These are phyloP conservation scores for Leistus spinibarbis DNA, from an alignment of 2,888 invertebrate genomes.

Conservation along the genomic window DNA sequence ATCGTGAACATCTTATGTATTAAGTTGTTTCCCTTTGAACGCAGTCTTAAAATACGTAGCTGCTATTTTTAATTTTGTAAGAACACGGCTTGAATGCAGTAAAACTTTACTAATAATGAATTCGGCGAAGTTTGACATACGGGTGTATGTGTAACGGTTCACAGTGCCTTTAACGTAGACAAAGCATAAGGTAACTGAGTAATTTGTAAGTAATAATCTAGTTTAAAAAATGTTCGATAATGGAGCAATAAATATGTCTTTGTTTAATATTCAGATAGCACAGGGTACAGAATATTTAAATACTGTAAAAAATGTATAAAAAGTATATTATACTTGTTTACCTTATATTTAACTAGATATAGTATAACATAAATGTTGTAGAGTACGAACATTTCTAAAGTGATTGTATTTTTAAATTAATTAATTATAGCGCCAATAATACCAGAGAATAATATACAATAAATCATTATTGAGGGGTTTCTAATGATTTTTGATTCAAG, in stretches of 20 bases:
- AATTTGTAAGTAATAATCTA: background rate
- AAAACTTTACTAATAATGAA: too few relatives aligned
- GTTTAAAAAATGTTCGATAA: background rate
- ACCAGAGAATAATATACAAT: background rate
- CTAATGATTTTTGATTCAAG: background rate
- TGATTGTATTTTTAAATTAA: conserved; percentile 4
- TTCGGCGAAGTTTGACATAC: conserved; percentile 8
- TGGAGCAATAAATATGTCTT: conserved; percentile 7
- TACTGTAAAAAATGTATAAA: conserved; percentile 27
- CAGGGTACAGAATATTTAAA: conserved; percentile 16
- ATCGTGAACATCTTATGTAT: too few relatives aligned
- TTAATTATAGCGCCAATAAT: background rate
- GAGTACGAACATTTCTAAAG: background rate
- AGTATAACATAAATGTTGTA: conserved; percentile 5
- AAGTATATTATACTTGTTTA: conserved; percentile 7
- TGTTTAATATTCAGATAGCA: conserved; percentile 11
- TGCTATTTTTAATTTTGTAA: too few relatives aligned
- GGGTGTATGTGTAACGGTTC: conserved; percentile 19
- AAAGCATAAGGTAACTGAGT: conserved; percentile 13
- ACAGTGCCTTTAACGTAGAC: conserved; percentile 19
- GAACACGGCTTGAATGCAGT: too few relatives aligned
- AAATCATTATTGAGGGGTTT: background rate
- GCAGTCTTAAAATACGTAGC: too few relatives aligned
- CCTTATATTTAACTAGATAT: background rate
- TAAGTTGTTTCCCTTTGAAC: too few relatives aligned